phyloP scores from a whole-genome alignment of 2,888 invertebrate species.

The Corythucha ciliata region DNA sequence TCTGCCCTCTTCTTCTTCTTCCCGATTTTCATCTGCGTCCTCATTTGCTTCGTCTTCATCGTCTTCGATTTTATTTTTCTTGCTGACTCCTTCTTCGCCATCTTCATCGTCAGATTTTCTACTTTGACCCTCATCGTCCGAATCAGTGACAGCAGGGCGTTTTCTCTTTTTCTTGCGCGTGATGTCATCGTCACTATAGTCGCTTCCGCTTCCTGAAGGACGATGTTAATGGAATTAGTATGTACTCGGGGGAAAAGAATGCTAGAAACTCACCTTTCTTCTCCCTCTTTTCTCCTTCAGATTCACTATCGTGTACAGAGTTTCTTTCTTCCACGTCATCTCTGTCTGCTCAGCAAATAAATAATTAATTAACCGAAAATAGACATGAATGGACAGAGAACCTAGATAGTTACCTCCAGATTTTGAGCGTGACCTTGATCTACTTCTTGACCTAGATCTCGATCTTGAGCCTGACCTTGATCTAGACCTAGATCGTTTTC shows the following conservation, averaged over 20 bases:
- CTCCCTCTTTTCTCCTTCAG: slow-evolving; percentile 21
- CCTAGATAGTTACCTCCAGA: slow-evolving; percentile 32
- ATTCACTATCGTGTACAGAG: slow-evolving; percentile 38
- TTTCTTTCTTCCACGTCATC: slow-evolving; percentile 37
- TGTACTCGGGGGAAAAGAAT: not conserved
- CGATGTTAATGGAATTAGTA: not conserved
- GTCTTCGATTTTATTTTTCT: slow-evolving; percentile 25
- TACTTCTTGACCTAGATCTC: slow-evolving; percentile 36
- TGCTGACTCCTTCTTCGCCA: slow-evolving; percentile 34
- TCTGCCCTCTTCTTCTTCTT: slow-evolving; percentile 32
- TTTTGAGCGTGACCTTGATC: slow-evolving; percentile 33
- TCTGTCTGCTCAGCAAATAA: slow-evolving; percentile 20
- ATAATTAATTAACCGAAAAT: slow-evolving; percentile 2
- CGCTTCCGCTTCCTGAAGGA: slow-evolving; percentile 18
- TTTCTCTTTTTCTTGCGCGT: slow-evolving; percentile 40
- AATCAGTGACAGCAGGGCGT: slow-evolving; percentile 47
- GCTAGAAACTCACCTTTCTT: slow-evolving; percentile 24
- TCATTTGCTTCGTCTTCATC: slow-evolving; percentile 26
- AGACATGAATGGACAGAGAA: slow-evolving; percentile 28
- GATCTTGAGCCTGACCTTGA: slow-evolving; percentile 27
- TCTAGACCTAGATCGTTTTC: slow-evolving; percentile 32
- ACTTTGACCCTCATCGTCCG: slow-evolving; percentile 51
- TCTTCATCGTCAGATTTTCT: slow-evolving; percentile 39
- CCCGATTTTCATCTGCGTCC: slow-evolving; percentile 26
- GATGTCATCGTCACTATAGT: slow-evolving; percentile 27